phyloP scores from a whole-genome alignment of 2,888 invertebrate genomes.

The Caenorhabditis sp. region DNA sequence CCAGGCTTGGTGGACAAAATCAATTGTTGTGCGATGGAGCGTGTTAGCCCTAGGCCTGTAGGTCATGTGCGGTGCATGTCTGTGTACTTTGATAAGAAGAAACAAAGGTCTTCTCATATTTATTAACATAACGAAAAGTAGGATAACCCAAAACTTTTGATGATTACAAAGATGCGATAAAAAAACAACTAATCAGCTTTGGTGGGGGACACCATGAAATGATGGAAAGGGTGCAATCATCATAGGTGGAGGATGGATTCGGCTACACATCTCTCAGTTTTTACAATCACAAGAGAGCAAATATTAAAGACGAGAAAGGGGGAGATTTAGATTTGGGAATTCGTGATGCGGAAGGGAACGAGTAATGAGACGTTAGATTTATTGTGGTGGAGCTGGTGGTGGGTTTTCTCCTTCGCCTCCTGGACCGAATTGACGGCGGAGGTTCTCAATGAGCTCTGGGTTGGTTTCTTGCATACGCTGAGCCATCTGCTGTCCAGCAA shows the following conservation, averaged over 20 bases:
- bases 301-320: conserved; percentile 12
- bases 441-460: conserved; percentile 90
- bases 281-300: conserved; percentile 29
- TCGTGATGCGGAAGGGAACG: conserved; percentile 4
- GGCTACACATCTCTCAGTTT: conserved; percentile 2
- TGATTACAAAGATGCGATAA: not conserved
- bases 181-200: conserved; percentile 6
- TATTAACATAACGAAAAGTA: not conserved
- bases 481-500: conserved; percentile 77
- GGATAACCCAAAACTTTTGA: not conserved
- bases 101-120: not conserved
- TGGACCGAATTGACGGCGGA: conserved; percentile 86
- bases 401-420: conserved; percentile 41
- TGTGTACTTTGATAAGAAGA: not conserved
- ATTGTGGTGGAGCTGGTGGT: conserved; percentile 53
- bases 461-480: conserved; percentile 85
- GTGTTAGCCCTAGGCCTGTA: not conserved
- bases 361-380: not conserved
- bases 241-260: conserved; percentile 7
- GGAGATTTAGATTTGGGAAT: conserved; percentile 8
- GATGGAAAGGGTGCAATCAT: not conserved
- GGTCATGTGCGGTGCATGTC: conserved; percentile 5
- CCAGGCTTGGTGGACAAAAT: conserved; percentile 20
- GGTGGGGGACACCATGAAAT: not conserved
- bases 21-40: conserved; percentile 32